Evolutionary conservation across 2,113 vertebrate species (phyloP), one percentile per base, ranked within the genome.

Genomic region (Rhinoptilus africanus): DNA sequence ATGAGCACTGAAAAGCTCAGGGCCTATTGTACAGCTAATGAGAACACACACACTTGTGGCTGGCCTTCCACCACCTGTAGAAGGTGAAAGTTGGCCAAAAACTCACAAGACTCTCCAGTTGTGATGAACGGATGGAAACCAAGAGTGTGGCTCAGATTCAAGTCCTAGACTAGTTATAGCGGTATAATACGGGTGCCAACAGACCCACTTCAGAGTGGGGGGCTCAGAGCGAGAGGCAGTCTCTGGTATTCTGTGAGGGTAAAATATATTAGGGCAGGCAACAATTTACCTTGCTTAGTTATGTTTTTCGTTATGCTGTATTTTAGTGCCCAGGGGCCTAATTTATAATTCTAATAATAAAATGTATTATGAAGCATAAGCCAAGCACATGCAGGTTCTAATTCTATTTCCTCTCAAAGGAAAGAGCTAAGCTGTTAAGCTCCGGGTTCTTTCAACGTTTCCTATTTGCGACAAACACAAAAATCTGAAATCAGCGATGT

Each of bases 311-410:
- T 91, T 94, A 95, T 85, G 77, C 48, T 73, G 74, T 68, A 62
- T 76, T 93, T 95, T 85, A 81, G 50, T 85, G 87, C 91, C 67
- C 84, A 92, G 81, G n/a, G 91, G 87, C 91, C 85, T 18, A 89
- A 92, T 91, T 96, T 94, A 96, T 96, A 87, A 95, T 85, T 89
- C 91, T 63, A 89, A 93, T 96, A 92, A 94, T 73, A 97, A 96
- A 96, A 97, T 67, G 45, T 66, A 95, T 97, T 97, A 93, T 89
- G 56, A 95, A 95, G 91, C 82, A 82, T 93, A 89, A 93, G 92
- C 96, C 92, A 97, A 91, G 89, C 91, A 95, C 95, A 97, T 91
- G 92, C 91, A 95, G n/a, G 23, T 88, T 92, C 89, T 95, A 97
- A 96, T 91, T 97, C 94, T 95, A 74, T 85, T 97, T 92, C 87